Evolutionary conservation across 2,113 vertebrate genomes (phyloP).

Genomic region (Bos indicus): DNA sequence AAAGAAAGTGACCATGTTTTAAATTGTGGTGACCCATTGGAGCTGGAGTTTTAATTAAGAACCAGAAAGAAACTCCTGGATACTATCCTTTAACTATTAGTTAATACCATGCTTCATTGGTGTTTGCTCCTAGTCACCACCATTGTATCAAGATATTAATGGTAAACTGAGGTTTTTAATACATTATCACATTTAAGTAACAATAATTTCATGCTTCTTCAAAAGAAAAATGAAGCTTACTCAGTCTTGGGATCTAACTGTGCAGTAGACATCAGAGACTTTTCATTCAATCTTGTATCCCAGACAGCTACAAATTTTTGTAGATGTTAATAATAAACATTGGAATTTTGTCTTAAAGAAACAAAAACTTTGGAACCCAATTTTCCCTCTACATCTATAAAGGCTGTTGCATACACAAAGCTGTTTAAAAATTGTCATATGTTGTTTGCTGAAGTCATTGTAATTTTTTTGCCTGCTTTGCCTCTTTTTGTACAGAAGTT

Average conservation of each 20-base stretch:
- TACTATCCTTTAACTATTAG: background rate
- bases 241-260: background rate
- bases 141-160: background rate
- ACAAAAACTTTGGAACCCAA: slow-evolving; percentile 34
- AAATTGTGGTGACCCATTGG: background rate
- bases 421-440: slow-evolving; percentile 61
- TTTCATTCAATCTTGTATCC: background rate
- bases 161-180: background rate
- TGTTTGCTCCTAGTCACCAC: background rate
- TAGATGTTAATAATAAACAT: slow-evolving; percentile 35
- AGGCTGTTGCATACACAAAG: slow-evolving; percentile 43
- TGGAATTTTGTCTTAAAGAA: slow-evolving; percentile 63
- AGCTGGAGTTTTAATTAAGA: background rate
- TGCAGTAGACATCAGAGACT: background rate
- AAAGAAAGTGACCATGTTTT: background rate
- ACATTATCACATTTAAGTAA: background rate
- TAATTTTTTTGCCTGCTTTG: slow-evolving; percentile 67
- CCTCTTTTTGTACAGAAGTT: slow-evolving; percentile 79
- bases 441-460: slow-evolving; percentile 67
- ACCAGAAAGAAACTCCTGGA: background rate
- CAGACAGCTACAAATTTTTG: background rate
- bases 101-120: background rate
- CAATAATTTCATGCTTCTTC: background rate
- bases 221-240: background rate
- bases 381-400: slow-evolving; percentile 70